Percentiles rank a stretch among this genome's conserved stretches.
These are phyloP conservation scores for Sesamia nonagrioides DNA, from an alignment of 1,140 invertebrate species.

Conservation along the genomic window DNA sequence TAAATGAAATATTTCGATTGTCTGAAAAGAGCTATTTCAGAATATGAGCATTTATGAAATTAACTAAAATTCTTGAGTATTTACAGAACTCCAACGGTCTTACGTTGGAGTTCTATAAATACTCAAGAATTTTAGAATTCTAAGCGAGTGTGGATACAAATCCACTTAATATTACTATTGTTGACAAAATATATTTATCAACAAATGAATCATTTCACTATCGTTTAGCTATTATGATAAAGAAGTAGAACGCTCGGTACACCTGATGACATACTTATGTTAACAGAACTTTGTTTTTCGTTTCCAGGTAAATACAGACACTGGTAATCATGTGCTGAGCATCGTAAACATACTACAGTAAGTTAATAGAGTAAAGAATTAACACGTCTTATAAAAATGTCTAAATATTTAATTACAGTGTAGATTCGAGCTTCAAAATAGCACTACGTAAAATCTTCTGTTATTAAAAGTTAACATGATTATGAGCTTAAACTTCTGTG, in stretches of 20 bases:
- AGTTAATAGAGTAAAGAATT: background rate
- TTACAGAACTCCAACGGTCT: too few relatives aligned
- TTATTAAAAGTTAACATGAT: constrained; percentile 4
- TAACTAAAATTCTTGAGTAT: too few relatives aligned
- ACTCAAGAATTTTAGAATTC: too few relatives aligned
- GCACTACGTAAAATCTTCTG: background rate
- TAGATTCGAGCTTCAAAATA: background rate
- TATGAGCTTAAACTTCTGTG: constrained; percentile 4
- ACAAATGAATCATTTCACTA: constrained; percentile 35
- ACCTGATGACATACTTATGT: constrained; percentile 47
- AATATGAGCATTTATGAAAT: background rate
- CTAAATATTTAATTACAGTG: background rate
- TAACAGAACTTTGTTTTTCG: constrained; percentile 36
- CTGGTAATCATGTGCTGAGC: background rate
- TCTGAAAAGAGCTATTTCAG: background rate
- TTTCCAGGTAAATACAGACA: constrained; percentile 43
- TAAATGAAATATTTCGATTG: background rate
- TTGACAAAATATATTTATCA: constrained; percentile 35
- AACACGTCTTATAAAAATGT: background rate
- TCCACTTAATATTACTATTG: background rate
- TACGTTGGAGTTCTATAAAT: too few relatives aligned
- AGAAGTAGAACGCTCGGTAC: constrained; percentile 28
- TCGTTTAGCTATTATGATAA: constrained; percentile 50
- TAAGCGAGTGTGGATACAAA: background rate
- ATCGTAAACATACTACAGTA: background rate